Evolutionary conservation across 2,113 vertebrate genomes (phyloP).

Genomic region (Mormyrus lacerda): DNA sequence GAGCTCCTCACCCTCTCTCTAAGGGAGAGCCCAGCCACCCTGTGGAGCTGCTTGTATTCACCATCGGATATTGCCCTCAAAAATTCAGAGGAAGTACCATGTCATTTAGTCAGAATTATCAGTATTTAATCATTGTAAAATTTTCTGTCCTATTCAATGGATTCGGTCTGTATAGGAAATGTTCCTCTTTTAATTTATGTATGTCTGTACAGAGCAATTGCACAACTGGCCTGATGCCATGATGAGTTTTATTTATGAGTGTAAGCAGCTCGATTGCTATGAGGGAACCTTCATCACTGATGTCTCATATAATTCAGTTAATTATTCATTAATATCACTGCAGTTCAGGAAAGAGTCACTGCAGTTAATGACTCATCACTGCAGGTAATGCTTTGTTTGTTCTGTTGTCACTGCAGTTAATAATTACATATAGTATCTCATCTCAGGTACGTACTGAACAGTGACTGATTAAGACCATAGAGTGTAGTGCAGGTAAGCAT

Average conservation of each 20-base stretch:
- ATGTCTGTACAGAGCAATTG: background rate
- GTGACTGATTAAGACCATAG: background rate
- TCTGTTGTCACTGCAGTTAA: background rate
- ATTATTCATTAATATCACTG: background rate
- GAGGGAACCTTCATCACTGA: background rate
- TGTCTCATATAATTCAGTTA: background rate
- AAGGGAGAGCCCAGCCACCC: no score
- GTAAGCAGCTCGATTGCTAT: background rate
- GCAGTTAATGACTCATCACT: background rate
- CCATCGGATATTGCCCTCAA: background rate
- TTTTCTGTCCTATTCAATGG: background rate
- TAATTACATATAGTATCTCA: background rate
- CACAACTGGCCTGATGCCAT: background rate
- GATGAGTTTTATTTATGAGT: background rate
- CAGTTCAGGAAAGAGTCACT: no score
- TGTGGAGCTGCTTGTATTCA: background rate
- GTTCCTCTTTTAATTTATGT: background rate
- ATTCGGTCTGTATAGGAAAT: background rate
- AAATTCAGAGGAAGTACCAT: background rate
- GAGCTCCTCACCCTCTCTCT: no score
- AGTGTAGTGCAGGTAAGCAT: slow-evolving; percentile 8
- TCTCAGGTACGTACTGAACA: background rate
- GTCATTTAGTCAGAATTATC: background rate
- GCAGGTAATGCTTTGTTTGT: background rate
- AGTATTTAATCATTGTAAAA: background rate